Evolutionary conservation across 2,113 vertebrate genomes (phyloP), one percentile per base, ranked within the genome.

Genomic region (Ptyas mucosa): DNA sequence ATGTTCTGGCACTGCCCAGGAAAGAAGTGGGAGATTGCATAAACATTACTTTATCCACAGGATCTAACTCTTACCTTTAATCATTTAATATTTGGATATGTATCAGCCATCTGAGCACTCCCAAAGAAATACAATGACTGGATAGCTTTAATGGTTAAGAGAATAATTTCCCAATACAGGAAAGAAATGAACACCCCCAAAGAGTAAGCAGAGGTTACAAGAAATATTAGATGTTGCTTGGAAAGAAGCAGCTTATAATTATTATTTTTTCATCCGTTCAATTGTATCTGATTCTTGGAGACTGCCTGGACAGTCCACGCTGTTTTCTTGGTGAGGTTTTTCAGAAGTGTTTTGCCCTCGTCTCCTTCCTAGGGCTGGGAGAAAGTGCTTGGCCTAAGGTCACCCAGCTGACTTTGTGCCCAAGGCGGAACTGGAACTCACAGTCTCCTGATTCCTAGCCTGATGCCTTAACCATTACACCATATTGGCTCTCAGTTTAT

Each of bases 41-140:
- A 93, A 93, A 93, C 88, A 93, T 93, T 93, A 90, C 92, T 89
- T 90, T 90, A 93, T 90, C 92, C 88, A 39, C 88, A 93, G 53
- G 75, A 90, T 93, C 91, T 89, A 92, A 92, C 55, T 61, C 23
- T 90, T 93, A 86, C 88, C 92, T 93, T 93, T 90, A 93, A 93
- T 93, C 75, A 90, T 93, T 90, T 93, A 93, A 93, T 61, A 93
- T 90, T 89, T 90, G 75, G 92, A 85, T 90, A 87, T 49, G 58
- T 90, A 85, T 89, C 88, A 61, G 54, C 91, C 54, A 90, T 93
- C 75, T 93, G 75, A 89, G 88, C 51, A 90, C 88, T 93, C 75
- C 87, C 88, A 52, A 86, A 86, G 49, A 86, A 90, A 90, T 86
- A 26, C 8, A 90, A 64, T 90, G 53, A 86, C 57, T 64, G 75